Base-by-base conservation (phyloP, 1,140 invertebrate genomes). In the Holotrichia oblita region DNA sequence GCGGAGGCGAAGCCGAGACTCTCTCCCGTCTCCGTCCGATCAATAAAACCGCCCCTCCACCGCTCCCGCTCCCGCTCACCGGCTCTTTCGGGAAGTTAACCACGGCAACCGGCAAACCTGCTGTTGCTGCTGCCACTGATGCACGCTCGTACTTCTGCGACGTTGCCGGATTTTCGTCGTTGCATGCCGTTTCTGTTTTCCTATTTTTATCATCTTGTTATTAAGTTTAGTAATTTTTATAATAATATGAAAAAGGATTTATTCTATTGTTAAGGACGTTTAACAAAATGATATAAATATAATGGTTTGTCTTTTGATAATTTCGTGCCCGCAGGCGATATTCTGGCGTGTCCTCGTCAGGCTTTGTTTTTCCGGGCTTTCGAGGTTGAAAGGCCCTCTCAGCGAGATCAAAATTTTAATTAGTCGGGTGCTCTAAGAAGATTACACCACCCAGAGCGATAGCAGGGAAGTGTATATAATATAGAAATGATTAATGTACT, bases 51-150 rank as follows among this genome's bases (percentile, higher is more conserved):
- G 72, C 72, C 40, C 72, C 72, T 34, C 72, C 34, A 12, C 6
- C 8, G 24, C 10, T 42, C 72, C 24, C 72, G 72, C n/a, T 9
- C n/a, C 61, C 72, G 24, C 27, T 9, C 40, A 10, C 72, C 3
- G 40, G 7, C 14, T n/a, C 27, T 24, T 40, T n/a, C 40, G 40
- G 72, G 72, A 27, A 73, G 72, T 73, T 73, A 73, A 73, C 72
- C 72, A 73, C 72, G 72, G 72, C 72, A 73, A 73, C 72, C 72
- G 72, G 72, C 72, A 24, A 73, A 73, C 72, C 34, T 73, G 40
- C 72, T 73, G n/a, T n/a, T n/a, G 27, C 40, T 17, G 72, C 27
- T 73, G 20, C 10, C 72, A 64, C 20, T 6, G 61, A 64, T 3
- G n/a, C n/a, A n/a, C n/a, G n/a, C n/a, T n/a, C n/a, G n/a, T n/a